Base-by-base conservation (phyloP, 2,113 vertebrate species). In the Pholis gunnellus region DNA sequence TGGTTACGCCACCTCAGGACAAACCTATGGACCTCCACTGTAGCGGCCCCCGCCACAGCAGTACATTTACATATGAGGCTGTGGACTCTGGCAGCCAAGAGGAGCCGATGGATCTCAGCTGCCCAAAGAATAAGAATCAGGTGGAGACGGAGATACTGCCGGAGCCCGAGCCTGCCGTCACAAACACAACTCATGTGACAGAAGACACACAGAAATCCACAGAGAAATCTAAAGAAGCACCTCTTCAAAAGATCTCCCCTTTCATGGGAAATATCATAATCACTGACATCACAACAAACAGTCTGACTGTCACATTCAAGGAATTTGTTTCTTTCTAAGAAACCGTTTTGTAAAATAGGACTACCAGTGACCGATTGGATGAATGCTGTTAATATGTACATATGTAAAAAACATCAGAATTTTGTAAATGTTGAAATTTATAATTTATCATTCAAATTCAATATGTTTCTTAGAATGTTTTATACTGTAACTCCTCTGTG, bases 191-290 rank as follows among this genome's bases (percentile, higher is more conserved):
- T 27, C 40, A 75, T 0, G 92, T 88, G 48, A 86, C 88, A 25
- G 95, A 93, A 72, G 92, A 95, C 54, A 0, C 89, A 64, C 76
- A 76, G 9, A 72, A 72, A 70, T 54, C 83, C 31, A 65, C 85
- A 22, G 87, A 92, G 56, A 95, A 95, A 85, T 88, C 93, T 11
- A 79, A 85, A 4, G 94, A 96, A 69, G 95, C 96, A 70, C 89
- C 96, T 6, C 89, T 92, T 83, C 92, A 95, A 86, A 94, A 94
- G 74, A 94, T 96, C 91, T 97, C 96, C 81, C 97, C 97, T 80
- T 99, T 99, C 91, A 97, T 98, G 95, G 98, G 98, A 84, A 99
- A 99, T 94, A 97, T 99, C 93, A 97, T 99, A 82, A 99, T 99
- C 93, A 99, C 98, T 63, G 98, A 99, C 3, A 97, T 99, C 91